Conservation (phyloP, 2,888 invertebrate genomes). For the Andrena bucephala region DNA sequence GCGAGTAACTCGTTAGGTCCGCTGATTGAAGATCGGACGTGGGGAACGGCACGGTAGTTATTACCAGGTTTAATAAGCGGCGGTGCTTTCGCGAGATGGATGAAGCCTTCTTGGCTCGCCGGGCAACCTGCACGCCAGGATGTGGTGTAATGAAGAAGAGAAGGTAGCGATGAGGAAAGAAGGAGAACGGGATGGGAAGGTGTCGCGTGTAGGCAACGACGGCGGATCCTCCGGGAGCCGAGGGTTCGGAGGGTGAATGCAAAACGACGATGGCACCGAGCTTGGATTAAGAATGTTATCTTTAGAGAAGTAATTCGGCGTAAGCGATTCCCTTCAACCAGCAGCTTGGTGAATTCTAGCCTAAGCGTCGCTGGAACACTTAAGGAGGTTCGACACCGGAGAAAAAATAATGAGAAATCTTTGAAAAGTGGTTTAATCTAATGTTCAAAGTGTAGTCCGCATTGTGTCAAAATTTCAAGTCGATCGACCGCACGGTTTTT, state of each 20-base stretch:
- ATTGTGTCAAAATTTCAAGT: no score
- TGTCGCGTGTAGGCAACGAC: conserved; percentile 35
- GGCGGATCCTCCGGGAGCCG: neutral
- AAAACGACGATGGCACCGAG: conserved; percentile 15
- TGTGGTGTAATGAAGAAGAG: conserved; percentile 34
- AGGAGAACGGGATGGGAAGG: conserved; percentile 23
- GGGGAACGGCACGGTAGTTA: conserved; percentile 60
- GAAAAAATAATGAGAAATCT: no score
- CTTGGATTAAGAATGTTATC: conserved; percentile 33
- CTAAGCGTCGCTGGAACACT: no score
- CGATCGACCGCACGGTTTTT: no score
- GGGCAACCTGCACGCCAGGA: conserved; percentile 16
- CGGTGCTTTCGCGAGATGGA: conserved; percentile 49
- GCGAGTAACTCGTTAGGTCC: conserved; percentile 69
- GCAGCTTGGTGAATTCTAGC: neutral
- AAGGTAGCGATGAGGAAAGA: neutral
- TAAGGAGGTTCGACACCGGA: no score
- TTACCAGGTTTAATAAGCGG: conserved; percentile 69
- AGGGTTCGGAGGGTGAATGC: neutral
- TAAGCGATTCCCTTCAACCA: conserved; percentile 10
- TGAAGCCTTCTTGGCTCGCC: conserved; percentile 50
- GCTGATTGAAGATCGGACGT: conserved; percentile 52
- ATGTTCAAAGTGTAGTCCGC: no score
- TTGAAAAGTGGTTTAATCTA: no score
- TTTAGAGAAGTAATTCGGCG: conserved; percentile 19